phyloP scores from a whole-genome alignment of 1,140 invertebrate genomes.

The Drosophila auraria region DNA sequence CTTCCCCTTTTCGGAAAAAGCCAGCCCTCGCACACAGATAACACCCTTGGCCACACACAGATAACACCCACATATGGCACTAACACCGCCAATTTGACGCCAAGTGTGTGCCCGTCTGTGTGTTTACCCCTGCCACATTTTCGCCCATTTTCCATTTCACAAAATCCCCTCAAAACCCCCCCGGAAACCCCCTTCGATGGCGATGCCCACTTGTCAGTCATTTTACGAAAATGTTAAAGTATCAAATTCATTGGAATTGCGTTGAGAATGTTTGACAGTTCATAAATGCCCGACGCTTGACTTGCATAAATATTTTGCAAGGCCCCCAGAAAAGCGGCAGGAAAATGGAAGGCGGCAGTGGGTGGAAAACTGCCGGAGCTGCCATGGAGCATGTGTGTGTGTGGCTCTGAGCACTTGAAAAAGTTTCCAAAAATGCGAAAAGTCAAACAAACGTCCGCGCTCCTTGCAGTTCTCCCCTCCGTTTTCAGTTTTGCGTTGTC shows the following conservation, averaged over 20 bases:
- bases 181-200: not conserved
- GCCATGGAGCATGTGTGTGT: conserved; percentile 43
- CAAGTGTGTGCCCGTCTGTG: conserved; percentile 45
- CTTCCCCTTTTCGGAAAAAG: conserved; percentile 2
- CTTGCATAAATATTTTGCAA: conserved; percentile 84
- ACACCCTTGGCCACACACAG: conserved; percentile 41
- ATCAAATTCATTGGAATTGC: conserved; percentile 85
- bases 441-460: conserved; percentile 79
- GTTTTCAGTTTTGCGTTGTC: conserved; percentile 14
- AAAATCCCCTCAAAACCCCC: not conserved
- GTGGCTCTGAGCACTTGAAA: conserved; percentile 61
- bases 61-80: conserved; percentile 78
- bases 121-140: conserved; percentile 15
- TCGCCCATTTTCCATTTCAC: conserved; percentile 7
- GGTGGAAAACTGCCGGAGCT: not conserved
- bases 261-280: conserved; percentile 85
- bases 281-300: conserved; percentile 84
- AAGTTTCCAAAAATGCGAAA: conserved; percentile 81
- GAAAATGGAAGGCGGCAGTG: not conserved
- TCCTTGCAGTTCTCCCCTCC: conserved; percentile 46
- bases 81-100: conserved; percentile 82
- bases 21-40: conserved; percentile 18
- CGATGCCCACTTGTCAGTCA: conserved; percentile 63
- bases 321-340: conserved; percentile 45
- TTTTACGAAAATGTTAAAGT: conserved; percentile 84